A percentile compares a stretch with the other conserved stretches of the same genome.
phyloP scores from a whole-genome alignment of 2,113 vertebrate species.

The Myanophis thanlyinensis region DNA sequence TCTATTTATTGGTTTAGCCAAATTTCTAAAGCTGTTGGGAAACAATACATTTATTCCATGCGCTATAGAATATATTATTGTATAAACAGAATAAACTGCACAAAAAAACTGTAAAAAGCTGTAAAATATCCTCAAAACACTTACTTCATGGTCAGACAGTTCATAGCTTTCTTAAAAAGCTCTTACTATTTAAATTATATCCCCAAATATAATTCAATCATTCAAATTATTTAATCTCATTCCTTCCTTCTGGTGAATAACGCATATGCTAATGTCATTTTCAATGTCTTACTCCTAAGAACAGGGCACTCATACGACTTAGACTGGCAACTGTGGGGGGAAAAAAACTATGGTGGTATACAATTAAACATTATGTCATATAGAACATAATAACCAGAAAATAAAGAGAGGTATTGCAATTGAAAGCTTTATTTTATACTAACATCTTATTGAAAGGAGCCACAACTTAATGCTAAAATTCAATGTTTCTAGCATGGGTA shows the following conservation, averaged over 20 bases:
- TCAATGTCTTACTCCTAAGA: not conserved
- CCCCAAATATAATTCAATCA: not conserved
- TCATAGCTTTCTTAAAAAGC: not conserved
- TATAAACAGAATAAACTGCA: not conserved
- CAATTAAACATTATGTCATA: not conserved
- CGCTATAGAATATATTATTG: not conserved
- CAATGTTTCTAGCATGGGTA: not conserved
- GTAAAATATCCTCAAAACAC: not conserved
- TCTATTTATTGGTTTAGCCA: not conserved
- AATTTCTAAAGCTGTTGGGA: not conserved
- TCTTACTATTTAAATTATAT: not conserved
- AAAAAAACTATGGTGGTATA: not conserved
- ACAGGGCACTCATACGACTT: fast-evolving
- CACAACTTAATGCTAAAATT: not conserved
- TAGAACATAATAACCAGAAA: not conserved
- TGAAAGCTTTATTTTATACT: not conserved
- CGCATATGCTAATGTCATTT: not conserved
- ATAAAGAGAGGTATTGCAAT: not conserved
- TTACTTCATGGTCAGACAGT: not conserved
- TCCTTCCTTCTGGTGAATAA: not conserved
- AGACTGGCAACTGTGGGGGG: not conserved
- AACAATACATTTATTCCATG: not conserved
- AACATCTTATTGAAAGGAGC: not conserved
- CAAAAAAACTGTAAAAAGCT: not conserved
- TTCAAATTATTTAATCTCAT: not conserved